Evolutionary conservation across 1,140 invertebrate species (phyloP), one percentile per base, ranked within the genome.

Genomic region (Chironomus tepperi): DNA sequence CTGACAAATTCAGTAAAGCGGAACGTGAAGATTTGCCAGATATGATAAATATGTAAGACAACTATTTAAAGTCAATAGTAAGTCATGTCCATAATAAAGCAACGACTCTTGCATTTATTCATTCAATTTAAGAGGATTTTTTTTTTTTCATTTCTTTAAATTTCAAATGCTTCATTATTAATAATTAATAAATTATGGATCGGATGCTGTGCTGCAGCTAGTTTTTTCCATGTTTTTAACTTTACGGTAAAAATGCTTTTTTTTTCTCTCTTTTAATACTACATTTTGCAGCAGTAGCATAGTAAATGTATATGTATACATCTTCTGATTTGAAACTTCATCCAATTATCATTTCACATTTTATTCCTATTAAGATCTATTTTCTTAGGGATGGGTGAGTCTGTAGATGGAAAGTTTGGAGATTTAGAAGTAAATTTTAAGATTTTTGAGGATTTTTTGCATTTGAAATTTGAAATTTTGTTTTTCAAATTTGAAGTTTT

Each of bases 281-380:
- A 5, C 24, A 34, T 34, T 34, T 34, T 34, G 5, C 2, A 34
- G 24, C 24, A 34, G 24, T 34, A 34, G 24, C 24, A 34, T 34
- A 34, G 24, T 34, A 5, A 2, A 34, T 34, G 5, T 34, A 34
- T 34, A 5, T 34, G 24, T 34, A 34, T 34, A 34, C 24, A 34
- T 34, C 24, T 57, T 57, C 10, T 57, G 47, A 57, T 57, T 57
- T 12, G 47, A 57, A 57, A 57, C 47, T 57, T 57, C 47, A 57
- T 57, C 47, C 47, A 57, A 57, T 57, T 57, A 57, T 57, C 47
- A 57, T 57, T 57, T 57, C 47, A n/a, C 47, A 57, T 57, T 57
- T 57, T 57, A 8, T 57, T 57, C 12, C 47, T 57, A 57, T 57
- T 57, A 57, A 57, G 47, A 57, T 57, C 47, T 5, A 57, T 12